Evolutionary conservation across 1,140 invertebrate genomes (phyloP), one percentile per base, ranked within the genome.

Genomic region (Eueides isabella): DNA sequence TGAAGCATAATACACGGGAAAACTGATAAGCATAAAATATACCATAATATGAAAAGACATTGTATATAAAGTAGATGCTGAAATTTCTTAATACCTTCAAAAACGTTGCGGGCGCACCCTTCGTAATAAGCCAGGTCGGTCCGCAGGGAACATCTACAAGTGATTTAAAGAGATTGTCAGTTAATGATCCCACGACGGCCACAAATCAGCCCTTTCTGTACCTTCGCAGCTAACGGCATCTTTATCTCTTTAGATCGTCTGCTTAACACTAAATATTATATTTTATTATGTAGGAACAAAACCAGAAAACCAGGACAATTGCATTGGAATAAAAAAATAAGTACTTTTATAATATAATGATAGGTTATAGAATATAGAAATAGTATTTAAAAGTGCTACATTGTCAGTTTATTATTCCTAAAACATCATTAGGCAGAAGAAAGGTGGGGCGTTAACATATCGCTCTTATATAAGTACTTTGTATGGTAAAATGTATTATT

Each of bases 131-230:
- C 70, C 85, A 75, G 83, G 74, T 71, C 71, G 79, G 82, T 84
- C 81, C 81, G 73, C 75, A 72, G 84, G 87, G 85, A 83, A 82
- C 85, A 86, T 91, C 87, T 76, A 85, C 90, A 89, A 92, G 91
- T 88, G 89, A 92, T 92, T 92, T 92, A 91, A 92, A 91, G 89
- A 92, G 88, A 90, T 92, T 92, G 89, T 90, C 90, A 89, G 90
- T 89, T 91, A 91, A 92, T 91, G 88, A 87, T 81, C 77, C 79
- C 75, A 76, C 78, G 85, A 81, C 81, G 85, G 82, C 88, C 88
- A 87, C 90, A 90, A 91, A 88, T 88, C 78, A 91, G 88, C 90
- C 89, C 88, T 89, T 89, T 84, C 80, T 77, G 77, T 80, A 79
- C 81, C 84, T 84, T 79, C 82, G 48, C 67, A 81, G 83, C 80